Conservation (phyloP, 2,113 vertebrate species). For the Rattus rattus region DNA sequence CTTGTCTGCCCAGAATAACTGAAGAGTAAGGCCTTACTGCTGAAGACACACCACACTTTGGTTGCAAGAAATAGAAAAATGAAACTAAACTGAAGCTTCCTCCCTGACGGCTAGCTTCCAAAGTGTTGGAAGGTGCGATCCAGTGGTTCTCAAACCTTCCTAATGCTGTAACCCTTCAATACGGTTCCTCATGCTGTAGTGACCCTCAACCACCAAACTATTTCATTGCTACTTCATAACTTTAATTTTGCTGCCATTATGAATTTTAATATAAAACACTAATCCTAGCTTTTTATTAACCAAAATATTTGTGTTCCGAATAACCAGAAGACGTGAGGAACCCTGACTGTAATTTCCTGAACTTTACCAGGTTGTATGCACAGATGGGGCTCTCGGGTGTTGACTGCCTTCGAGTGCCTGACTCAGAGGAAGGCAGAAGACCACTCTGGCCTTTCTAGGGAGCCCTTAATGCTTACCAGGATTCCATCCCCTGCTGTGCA, state of each 20-base stretch:
- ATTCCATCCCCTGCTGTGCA: conserved; percentile 18
- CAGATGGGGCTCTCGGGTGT: neutral
- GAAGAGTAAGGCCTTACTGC: neutral
- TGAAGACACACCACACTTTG: neutral
- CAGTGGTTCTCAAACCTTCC: neutral
- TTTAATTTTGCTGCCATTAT: neutral
- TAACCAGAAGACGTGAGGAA: conserved; percentile 47
- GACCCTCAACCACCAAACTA: neutral
- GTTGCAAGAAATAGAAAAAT: neutral
- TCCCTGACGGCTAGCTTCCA: neutral
- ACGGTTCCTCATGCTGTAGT: neutral
- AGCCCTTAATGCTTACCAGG: neutral
- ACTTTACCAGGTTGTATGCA: neutral
- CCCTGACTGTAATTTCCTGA: conserved; percentile 36
- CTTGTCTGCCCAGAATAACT: neutral
- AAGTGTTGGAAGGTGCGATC: neutral
- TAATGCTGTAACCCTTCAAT: neutral
- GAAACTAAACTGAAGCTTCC: neutral
- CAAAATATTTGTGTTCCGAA: conserved; percentile 69
- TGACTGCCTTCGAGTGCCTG: conserved; percentile 17
- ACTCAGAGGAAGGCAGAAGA: neutral
- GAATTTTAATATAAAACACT: conserved; percentile 71
- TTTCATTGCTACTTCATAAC: neutral
- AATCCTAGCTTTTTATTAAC: conserved; percentile 79
- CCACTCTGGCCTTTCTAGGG: conserved; percentile 43